A percentile compares a stretch with the other conserved stretches of the same genome.
phyloP scores from a whole-genome alignment of 2,113 vertebrate species.

The pig (Sus scrofa) region DNA sequence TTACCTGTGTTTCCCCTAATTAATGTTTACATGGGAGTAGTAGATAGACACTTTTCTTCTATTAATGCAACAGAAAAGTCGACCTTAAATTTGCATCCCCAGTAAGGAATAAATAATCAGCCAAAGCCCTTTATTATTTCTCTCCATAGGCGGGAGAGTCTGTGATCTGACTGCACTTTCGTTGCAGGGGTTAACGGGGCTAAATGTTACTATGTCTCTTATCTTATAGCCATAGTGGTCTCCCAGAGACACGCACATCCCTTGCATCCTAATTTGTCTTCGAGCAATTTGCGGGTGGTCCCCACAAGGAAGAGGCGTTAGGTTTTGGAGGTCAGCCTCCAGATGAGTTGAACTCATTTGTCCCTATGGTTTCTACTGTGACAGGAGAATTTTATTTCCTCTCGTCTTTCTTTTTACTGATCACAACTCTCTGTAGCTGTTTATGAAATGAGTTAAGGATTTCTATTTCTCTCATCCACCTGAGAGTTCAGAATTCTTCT shows the following conservation, averaged over 20 bases:
- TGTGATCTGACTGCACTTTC: not conserved
- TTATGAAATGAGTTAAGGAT: not conserved
- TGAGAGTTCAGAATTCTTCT: not conserved
- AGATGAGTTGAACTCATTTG: not conserved
- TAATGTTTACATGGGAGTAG: not conserved
- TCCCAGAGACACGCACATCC: not conserved
- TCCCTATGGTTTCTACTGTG: not conserved
- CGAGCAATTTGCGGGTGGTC: not conserved
- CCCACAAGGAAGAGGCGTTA: not conserved
- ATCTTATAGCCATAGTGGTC: not conserved
- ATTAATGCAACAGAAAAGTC: constrained; percentile 29
- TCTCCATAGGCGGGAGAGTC: not conserved
- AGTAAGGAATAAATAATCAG: not conserved
- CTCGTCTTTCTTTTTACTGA: not conserved
- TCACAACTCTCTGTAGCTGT: not conserved
- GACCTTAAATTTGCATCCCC: constrained; percentile 31
- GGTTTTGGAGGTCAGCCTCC: not conserved
- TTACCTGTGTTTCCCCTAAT: constrained; percentile 41
- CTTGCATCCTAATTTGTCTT: not conserved
- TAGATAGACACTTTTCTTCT: not conserved
- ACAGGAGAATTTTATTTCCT: not conserved
- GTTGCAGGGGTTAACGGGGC: not conserved
- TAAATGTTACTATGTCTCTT: not conserved
- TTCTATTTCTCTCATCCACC: not conserved
- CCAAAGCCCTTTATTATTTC: not conserved